A percentile compares a stretch with the other conserved stretches of the same genome.
Evolutionary conservation across 2,797 vertebrate species (phyloP).

Genomic region (Merluccius polli): DNA sequence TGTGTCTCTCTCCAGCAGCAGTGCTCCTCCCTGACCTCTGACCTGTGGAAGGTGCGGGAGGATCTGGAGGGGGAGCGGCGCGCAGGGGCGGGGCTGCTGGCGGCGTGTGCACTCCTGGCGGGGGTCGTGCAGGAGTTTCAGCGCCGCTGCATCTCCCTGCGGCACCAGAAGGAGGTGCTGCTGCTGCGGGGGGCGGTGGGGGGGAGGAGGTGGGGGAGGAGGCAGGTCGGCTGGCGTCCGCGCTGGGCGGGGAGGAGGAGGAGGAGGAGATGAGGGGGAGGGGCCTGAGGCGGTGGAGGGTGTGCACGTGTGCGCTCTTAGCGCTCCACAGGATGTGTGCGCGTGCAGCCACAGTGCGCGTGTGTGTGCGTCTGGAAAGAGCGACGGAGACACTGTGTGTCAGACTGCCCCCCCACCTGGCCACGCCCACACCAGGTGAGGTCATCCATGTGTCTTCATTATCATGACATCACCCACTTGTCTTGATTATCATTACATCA

Average conservation of each 20-base stretch:
- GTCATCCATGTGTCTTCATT: background rate
- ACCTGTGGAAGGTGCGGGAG: constrained; percentile 35
- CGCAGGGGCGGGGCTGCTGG: constrained; percentile 32
- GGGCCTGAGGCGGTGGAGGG: constrained; percentile 51
- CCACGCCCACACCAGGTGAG: background rate
- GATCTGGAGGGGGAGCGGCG: constrained; percentile 9
- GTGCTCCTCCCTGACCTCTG: constrained; percentile 46
- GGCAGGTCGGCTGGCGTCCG: constrained; percentile 46
- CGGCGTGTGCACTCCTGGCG: constrained; percentile 47
- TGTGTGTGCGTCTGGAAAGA: background rate
- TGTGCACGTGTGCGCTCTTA: constrained; percentile 36
- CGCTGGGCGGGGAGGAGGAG: constrained; percentile 41
- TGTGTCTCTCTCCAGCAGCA: constrained; percentile 24
- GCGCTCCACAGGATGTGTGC: constrained; percentile 44
- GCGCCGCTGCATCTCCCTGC: constrained; percentile 27
- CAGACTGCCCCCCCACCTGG: background rate
- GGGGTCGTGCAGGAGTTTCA: constrained; percentile 37
- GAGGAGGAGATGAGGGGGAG: constrained; percentile 6
- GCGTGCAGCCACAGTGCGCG: background rate
- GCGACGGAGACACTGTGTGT: background rate
- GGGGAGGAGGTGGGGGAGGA: constrained; percentile 53
- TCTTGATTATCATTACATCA: background rate
- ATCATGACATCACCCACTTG: background rate
- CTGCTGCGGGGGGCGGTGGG: background rate
- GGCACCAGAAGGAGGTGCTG: constrained; percentile 46